Evolutionary conservation across 1,140 invertebrate species (phyloP).

Genomic region (Drosophila melanica): DNA sequence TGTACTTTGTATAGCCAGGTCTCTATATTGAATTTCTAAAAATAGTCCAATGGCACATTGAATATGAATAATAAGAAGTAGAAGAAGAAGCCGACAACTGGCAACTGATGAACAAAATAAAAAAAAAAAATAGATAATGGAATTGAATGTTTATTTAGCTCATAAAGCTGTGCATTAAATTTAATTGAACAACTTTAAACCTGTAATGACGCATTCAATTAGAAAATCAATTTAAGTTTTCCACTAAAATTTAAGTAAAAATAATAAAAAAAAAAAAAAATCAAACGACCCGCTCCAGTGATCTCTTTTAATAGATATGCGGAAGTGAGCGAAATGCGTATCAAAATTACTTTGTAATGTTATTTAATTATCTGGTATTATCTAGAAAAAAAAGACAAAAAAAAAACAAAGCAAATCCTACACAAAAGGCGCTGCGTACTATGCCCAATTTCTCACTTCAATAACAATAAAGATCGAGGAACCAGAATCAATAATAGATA

Average conservation of each 20-base stretch:
- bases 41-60: conserved; percentile 28
- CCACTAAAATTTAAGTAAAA: not conserved
- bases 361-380: conserved; percentile 67
- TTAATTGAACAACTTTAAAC: conserved; percentile 32
- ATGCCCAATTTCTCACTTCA: conserved; percentile 30
- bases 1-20: conserved; percentile 3
- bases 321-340: conserved; percentile 45
- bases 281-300: conserved; percentile 39
- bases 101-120: conserved; percentile 24
- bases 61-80: not conserved
- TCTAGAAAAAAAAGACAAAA: conserved; percentile 25
- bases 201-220: conserved; percentile 14
- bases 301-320: conserved; percentile 55
- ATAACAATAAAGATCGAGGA: conserved; percentile 27
- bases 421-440: conserved; percentile 42
- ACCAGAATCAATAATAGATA: conserved; percentile 52
- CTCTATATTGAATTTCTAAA: conserved; percentile 42
- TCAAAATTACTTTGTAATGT: conserved; percentile 57
- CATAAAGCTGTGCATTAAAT: conserved; percentile 45
- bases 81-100: not conserved
- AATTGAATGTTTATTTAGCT: conserved; percentile 39
- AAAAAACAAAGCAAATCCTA: conserved; percentile 38
- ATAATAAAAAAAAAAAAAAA: conserved; percentile 1
- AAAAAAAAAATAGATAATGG: conserved; percentile 31
- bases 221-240: conserved; percentile 26